These are phyloP conservation scores for Synchiropus splendidus DNA, from an alignment of 2,113 vertebrate species.

Conservation along the genomic window DNA sequence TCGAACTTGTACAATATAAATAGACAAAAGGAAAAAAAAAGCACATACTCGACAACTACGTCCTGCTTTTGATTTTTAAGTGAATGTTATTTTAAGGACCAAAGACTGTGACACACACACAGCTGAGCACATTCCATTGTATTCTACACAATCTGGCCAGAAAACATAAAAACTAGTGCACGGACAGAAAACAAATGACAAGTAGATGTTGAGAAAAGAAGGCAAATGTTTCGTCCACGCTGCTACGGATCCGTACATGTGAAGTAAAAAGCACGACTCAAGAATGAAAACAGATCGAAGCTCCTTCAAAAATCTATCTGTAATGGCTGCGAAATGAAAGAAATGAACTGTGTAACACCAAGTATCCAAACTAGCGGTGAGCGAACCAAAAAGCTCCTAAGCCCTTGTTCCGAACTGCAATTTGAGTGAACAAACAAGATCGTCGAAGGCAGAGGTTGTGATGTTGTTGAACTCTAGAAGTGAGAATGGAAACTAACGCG, in stretches of 20 bases:
- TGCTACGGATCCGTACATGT: too few relatives aligned
- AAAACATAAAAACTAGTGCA: constrained; percentile 46
- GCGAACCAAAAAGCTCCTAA: constrained; percentile 32
- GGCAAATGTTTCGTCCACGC: constrained; percentile 8
- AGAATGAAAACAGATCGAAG: too few relatives aligned
- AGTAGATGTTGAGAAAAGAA: neutral
- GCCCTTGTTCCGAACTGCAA: constrained; percentile 20
- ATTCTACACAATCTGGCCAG: constrained; percentile 45
- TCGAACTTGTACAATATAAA: constrained; percentile 58
- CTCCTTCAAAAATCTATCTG: too few relatives aligned
- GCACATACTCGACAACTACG: constrained; percentile 49
- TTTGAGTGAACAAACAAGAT: constrained; percentile 10
- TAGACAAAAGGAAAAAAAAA: constrained; percentile 52
- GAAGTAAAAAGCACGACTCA: too few relatives aligned
- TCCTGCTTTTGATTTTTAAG: constrained; percentile 38
- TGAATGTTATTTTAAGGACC: constrained; percentile 30
- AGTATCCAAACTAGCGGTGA: constrained; percentile 33
- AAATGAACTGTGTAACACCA: constrained; percentile 16
- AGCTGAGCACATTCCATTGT: constrained; percentile 32
- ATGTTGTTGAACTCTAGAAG: constrained; percentile 21
- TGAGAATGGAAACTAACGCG: constrained; percentile 9
- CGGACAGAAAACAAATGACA: neutral
- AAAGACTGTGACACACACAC: constrained; percentile 40
- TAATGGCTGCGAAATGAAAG: too few relatives aligned
- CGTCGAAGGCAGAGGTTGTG: constrained; percentile 31